These are phyloP conservation scores for Scylla paramamosain DNA, from an alignment of 1,140 invertebrate species.

Conservation along the genomic window DNA sequence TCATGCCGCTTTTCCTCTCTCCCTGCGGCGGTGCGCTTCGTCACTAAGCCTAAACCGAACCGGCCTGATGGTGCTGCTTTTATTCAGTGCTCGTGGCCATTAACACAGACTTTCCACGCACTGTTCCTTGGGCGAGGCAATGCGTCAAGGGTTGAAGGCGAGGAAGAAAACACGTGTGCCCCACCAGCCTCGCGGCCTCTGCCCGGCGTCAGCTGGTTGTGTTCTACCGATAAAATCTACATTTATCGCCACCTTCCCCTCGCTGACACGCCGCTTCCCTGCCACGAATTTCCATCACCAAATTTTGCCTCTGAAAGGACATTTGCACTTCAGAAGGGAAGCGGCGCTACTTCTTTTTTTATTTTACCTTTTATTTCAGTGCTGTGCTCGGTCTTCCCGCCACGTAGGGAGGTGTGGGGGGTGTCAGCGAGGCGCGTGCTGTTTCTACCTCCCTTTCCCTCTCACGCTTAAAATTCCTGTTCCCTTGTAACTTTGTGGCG, in stretches of 20 bases:
- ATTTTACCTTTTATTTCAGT: neutral
- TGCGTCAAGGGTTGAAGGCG: neutral
- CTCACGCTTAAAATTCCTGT: constrained; percentile 2
- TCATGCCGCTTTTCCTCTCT: no score
- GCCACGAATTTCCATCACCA: neutral
- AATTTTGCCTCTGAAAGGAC: constrained; percentile 3
- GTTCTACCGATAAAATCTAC: neutral
- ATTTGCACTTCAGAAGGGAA: constrained; percentile 11
- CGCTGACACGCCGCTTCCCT: neutral
- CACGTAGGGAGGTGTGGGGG: neutral
- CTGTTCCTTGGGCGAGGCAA: neutral
- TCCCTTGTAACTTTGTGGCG: constrained; percentile 16
- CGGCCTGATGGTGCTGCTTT: no score
- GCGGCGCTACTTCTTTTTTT: neutral
- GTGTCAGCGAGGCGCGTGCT: neutral
- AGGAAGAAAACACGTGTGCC: neutral
- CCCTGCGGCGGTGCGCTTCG: no score
- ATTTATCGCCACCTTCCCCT: neutral
- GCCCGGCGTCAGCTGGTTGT: neutral
- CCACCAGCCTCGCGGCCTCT: neutral
- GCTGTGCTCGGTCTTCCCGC: neutral
- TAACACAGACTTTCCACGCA: neutral
- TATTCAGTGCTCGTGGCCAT: neutral
- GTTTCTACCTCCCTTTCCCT: neutral
- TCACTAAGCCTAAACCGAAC: neutral